Percentiles rank a stretch among this genome's conserved stretches.
Conservation (phyloP, 1,140 invertebrate genomes). For the Xylocopa sonorina region DNA sequence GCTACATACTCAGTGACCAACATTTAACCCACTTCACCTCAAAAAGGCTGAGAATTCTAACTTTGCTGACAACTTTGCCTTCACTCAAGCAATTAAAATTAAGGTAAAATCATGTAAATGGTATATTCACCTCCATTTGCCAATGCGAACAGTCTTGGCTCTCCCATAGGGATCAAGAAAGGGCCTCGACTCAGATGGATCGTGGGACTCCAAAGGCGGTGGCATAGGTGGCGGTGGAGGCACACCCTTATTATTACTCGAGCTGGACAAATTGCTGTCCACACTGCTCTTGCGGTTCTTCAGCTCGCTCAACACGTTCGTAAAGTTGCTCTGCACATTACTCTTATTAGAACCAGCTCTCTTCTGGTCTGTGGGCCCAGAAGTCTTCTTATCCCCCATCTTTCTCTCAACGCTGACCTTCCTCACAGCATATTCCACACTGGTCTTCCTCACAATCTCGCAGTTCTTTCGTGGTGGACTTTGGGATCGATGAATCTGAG, state of each 20-base stretch:
- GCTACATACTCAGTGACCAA: too few relatives aligned
- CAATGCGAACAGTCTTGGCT: constrained; percentile 97
- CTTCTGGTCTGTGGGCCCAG: constrained; percentile 66
- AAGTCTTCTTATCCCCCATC: constrained; percentile 62
- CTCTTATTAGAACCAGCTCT: constrained; percentile 72
- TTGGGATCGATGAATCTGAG: constrained; percentile 81
- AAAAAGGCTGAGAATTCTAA: too few relatives aligned
- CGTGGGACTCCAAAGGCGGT: constrained; percentile 89
- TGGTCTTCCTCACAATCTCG: constrained; percentile 70
- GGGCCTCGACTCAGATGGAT: constrained; percentile 89
- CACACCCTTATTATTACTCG: constrained; percentile 82
- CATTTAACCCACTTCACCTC: too few relatives aligned
- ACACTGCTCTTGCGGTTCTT: constrained; percentile 85
- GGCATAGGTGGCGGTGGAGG: constrained; percentile 93
- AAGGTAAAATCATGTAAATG: too few relatives aligned
- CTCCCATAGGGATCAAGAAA: constrained; percentile 95
- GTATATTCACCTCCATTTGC: constrained; percentile 92
- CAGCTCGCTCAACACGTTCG: constrained; percentile 83
- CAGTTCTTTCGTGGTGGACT: constrained; percentile 77
- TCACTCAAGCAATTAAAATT: too few relatives aligned
- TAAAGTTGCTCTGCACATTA: constrained; percentile 82
- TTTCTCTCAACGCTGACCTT: constrained; percentile 78
- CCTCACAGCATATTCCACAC: constrained; percentile 72
- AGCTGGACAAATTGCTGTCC: constrained; percentile 81
- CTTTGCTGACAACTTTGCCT: too few relatives aligned